Percentiles rank a stretch among this genome's conserved stretches.
Conservation (phyloP, 2,888 invertebrate genomes). For the Spilosoma lubricipeda region DNA sequence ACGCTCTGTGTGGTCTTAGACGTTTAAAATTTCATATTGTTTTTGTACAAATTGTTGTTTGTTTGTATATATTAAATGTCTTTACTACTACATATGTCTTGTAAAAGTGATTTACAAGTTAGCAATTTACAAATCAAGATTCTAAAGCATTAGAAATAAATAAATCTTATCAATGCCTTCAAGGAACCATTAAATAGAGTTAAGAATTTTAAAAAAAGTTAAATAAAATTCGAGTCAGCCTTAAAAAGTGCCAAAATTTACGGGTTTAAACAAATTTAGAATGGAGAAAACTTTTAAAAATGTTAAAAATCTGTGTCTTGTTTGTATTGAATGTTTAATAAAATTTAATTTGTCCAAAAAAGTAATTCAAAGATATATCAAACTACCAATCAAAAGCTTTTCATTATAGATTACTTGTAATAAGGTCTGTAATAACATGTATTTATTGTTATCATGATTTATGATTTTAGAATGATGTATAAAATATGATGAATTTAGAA, state of each 20-base stretch:
- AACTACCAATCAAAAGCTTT: background rate
- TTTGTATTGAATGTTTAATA: background rate
- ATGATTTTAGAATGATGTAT: too few species aligned
- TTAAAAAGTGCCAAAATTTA: slow-evolving; percentile 15
- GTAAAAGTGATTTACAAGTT: too few species aligned
- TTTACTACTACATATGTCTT: too few species aligned
- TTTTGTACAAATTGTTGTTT: too few species aligned
- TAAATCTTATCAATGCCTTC: background rate
- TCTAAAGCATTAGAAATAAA: background rate
- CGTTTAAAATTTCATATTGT: too few species aligned
- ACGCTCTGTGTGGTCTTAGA: too few species aligned
- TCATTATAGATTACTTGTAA: background rate
- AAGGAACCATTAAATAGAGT: slow-evolving; percentile 11
- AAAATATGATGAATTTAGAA: too few species aligned
- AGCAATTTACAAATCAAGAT: too few species aligned
- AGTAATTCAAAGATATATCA: background rate
- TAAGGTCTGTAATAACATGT: too few species aligned
- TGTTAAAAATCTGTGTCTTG: slow-evolving; percentile 1
- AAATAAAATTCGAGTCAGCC: slow-evolving; percentile 12
- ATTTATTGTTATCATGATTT: too few species aligned
- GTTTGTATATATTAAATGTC: too few species aligned
- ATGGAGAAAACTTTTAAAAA: slow-evolving; percentile 24
- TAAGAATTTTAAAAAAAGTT: slow-evolving; percentile 10
- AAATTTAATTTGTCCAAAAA: background rate
- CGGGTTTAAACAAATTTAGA: too few species aligned